Evolutionary conservation across 2,888 invertebrate genomes (phyloP).

Genomic region (Capitulum mitella): DNA sequence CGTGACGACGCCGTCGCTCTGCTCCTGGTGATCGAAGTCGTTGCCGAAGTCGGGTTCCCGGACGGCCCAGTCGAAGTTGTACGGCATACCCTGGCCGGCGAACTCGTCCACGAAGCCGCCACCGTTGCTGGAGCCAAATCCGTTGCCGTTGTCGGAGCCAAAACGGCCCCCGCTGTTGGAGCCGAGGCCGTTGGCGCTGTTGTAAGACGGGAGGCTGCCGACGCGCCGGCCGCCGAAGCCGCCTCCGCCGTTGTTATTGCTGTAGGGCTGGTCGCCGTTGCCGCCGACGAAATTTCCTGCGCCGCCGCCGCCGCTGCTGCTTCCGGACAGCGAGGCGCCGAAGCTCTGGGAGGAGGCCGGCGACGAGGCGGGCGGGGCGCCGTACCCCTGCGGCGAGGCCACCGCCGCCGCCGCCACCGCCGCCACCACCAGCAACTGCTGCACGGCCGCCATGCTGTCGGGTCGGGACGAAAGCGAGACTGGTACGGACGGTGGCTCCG

Average conservation of each 20-base stretch:
- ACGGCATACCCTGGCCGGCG: slow-evolving; percentile 16
- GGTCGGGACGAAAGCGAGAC: neutral
- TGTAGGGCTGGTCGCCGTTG: no score
- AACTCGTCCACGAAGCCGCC: neutral
- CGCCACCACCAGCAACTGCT: neutral
- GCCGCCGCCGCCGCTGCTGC: neutral
- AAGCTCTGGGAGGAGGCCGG: no score
- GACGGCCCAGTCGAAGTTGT: slow-evolving; percentile 24
- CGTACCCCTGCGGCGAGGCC: neutral
- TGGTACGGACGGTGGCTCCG: neutral
- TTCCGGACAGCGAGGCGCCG: neutral
- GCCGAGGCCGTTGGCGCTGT: neutral
- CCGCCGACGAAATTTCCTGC: no score
- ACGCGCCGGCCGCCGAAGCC: neutral
- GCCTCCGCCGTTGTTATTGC: neutral
- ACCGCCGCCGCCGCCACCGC: neutral
- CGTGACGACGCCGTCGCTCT: slow-evolving; percentile 1
- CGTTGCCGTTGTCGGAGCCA: neutral
- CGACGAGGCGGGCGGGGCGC: neutral
- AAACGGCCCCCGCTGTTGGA: no score
- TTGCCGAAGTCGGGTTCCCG: slow-evolving; percentile 27
- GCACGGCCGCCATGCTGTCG: neutral
- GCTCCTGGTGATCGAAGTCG: slow-evolving; percentile 24
- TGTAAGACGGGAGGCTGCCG: neutral
- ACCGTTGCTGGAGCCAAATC: neutral